phyloP scores from a whole-genome alignment of 1,140 invertebrate species.

The Bemisia tabaci region DNA sequence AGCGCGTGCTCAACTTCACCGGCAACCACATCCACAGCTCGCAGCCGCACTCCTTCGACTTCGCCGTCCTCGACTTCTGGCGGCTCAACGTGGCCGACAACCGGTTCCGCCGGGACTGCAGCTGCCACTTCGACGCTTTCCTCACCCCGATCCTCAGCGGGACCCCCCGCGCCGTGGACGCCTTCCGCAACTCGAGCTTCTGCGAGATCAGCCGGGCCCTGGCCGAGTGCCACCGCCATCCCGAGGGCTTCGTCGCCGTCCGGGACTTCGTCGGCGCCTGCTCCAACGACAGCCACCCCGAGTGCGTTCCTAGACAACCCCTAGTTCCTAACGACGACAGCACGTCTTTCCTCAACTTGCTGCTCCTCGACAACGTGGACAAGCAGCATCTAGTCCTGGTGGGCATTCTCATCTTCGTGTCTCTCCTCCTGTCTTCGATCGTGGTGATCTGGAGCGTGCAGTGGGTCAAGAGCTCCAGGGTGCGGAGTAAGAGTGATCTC shows the following conservation, averaged over 20 bases:
- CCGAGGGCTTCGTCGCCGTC: neutral
- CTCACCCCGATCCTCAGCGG: neutral
- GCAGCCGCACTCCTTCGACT: neutral
- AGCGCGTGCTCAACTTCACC: slow-evolving; percentile 45
- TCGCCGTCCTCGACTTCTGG: neutral
- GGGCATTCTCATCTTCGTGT: neutral
- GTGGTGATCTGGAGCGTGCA: neutral
- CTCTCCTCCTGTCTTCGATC: neutral
- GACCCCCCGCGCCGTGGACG: neutral
- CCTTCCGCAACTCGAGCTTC: neutral
- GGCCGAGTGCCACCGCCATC: neutral
- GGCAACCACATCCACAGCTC: slow-evolving; percentile 8
- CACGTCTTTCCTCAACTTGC: neutral
- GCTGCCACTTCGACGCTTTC: neutral
- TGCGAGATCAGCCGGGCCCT: neutral
- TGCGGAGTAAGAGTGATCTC: neutral
- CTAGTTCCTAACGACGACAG: neutral
- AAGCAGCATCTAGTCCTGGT: neutral
- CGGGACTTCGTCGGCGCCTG: neutral
- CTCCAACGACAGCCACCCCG: neutral
- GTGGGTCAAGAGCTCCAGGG: neutral
- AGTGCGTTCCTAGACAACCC: neutral
- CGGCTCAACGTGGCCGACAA: neutral
- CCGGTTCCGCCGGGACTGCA: neutral
- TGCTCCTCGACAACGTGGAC: neutral